These are phyloP conservation scores for Xylota segnis DNA, from an alignment of 2,888 invertebrate species.

Conservation along the genomic window DNA sequence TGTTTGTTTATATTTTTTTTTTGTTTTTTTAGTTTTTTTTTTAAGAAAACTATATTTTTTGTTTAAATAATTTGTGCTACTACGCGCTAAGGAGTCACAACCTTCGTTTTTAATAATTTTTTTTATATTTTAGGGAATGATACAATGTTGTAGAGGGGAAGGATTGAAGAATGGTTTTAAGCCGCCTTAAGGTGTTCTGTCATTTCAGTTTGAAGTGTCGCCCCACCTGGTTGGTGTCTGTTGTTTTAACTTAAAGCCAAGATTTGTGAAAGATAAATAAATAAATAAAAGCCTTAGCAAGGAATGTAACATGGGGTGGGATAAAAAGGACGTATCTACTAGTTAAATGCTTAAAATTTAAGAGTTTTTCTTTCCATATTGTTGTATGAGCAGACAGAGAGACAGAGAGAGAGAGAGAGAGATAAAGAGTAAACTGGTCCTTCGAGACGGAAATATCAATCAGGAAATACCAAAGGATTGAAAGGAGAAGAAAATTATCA, in stretches of 20 bases:
- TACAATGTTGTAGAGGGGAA: constrained; percentile 15
- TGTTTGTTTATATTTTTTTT: constrained; percentile 50
- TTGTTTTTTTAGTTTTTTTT: constrained; percentile 32
- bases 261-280: constrained; percentile 55
- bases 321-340: constrained; percentile 7
- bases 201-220: too few species aligned
- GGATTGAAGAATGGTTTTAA: neutral
- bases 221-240: constrained; percentile 3
- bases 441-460: constrained; percentile 44
- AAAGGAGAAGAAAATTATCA: neutral
- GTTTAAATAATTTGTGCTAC: constrained; percentile 75
- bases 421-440: neutral
- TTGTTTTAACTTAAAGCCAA: neutral
- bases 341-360: constrained; percentile 33
- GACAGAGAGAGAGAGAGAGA: neutral
- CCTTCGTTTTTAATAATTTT: constrained; percentile 69
- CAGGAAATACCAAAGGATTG: neutral
- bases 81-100: constrained; percentile 76
- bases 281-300: constrained; percentile 60
- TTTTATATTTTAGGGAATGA: constrained; percentile 64
- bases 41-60: constrained; percentile 30
- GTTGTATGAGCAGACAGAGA: neutral
- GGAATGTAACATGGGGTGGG: constrained; percentile 62
- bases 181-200: too few species aligned
- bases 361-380: neutral